Conservation (phyloP, 2,888 invertebrate genomes). For the Cenopis cana region DNA sequence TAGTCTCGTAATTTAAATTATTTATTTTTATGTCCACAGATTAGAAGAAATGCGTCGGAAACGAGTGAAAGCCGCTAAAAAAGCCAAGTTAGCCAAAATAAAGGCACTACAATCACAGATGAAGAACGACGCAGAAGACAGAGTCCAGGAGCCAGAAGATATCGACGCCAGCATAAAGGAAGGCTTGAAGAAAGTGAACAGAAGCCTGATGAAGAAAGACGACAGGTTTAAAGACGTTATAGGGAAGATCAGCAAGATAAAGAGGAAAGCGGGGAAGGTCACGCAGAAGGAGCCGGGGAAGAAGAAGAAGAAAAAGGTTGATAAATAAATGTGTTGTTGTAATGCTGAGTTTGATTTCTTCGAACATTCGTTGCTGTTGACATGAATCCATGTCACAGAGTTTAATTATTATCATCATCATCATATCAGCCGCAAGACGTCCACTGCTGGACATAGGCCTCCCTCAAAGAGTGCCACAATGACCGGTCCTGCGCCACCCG, state of each 20-base stretch:
- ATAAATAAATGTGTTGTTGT: conserved; percentile 48
- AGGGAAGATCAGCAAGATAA: conserved; percentile 76
- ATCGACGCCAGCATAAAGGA: conserved; percentile 71
- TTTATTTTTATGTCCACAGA: conserved; percentile 53
- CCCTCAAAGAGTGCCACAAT: too few species aligned
- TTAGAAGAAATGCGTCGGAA: conserved; percentile 78
- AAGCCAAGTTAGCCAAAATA: conserved; percentile 73
- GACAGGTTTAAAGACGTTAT: conserved; percentile 78
- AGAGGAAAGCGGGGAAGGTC: conserved; percentile 72
- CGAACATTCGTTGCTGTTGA: too few species aligned
- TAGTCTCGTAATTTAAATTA: neutral
- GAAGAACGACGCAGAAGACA: conserved; percentile 53
- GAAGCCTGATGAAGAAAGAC: conserved; percentile 77
- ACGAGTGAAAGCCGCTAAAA: conserved; percentile 75
- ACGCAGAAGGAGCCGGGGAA: conserved; percentile 45
- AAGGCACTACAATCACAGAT: conserved; percentile 68
- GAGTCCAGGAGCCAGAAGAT: conserved; percentile 49
- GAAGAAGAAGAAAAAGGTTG: conserved; percentile 59
- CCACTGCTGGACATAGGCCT: too few species aligned
- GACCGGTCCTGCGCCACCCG: too few species aligned
- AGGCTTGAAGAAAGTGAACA: conserved; percentile 73
- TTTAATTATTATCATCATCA: too few species aligned
- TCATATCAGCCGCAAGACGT: too few species aligned
- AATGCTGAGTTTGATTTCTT: conserved; percentile 30
- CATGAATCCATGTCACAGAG: too few species aligned